Conservation (phyloP, 2,797 vertebrate genomes). For the Semaprochilodus insignis region DNA sequence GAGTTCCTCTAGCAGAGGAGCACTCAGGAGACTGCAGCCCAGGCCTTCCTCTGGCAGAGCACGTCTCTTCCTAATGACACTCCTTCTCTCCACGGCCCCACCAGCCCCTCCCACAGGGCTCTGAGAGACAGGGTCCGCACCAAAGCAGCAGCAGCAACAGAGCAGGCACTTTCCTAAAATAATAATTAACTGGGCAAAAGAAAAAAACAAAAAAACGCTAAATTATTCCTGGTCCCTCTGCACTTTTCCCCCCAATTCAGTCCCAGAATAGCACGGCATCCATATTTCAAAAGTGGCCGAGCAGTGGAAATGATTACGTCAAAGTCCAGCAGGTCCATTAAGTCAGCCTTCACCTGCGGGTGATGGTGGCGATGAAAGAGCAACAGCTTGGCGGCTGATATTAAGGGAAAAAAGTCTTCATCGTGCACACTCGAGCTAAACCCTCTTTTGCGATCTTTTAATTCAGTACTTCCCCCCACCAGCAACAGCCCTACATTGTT, state of each 20-base stretch:
- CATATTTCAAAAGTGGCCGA: slow-evolving; percentile 61
- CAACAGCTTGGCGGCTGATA: slow-evolving; percentile 51
- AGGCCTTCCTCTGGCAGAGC: slow-evolving; percentile 38
- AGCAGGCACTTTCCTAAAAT: slow-evolving; percentile 60
- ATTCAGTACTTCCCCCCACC: slow-evolving; percentile 39
- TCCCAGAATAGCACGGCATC: slow-evolving; percentile 64
- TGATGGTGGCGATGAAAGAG: slow-evolving; percentile 40
- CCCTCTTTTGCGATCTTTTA: background rate
- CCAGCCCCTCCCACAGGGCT: slow-evolving; percentile 22
- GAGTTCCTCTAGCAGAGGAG: slow-evolving; percentile 50
- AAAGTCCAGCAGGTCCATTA: slow-evolving; percentile 51
- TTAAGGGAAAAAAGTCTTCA: slow-evolving; percentile 40
- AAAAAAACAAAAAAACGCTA: slow-evolving; percentile 46
- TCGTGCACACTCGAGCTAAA: slow-evolving; percentile 39
- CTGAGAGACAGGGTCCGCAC: slow-evolving; percentile 21
- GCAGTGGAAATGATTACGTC: slow-evolving; percentile 57
- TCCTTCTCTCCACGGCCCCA: slow-evolving; percentile 34
- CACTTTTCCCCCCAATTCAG: slow-evolving; percentile 55
- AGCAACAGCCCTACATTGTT: slow-evolving; percentile 39
- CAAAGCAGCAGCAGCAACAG: slow-evolving; percentile 37
- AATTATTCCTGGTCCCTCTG: slow-evolving; percentile 64
- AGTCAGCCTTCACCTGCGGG: slow-evolving; percentile 46
- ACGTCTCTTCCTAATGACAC: slow-evolving; percentile 56
- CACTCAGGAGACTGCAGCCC: slow-evolving; percentile 51
- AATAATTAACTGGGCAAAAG: slow-evolving; percentile 60